phyloP scores from a whole-genome alignment of 1,140 invertebrate genomes.

The Euglossa dilemma region DNA sequence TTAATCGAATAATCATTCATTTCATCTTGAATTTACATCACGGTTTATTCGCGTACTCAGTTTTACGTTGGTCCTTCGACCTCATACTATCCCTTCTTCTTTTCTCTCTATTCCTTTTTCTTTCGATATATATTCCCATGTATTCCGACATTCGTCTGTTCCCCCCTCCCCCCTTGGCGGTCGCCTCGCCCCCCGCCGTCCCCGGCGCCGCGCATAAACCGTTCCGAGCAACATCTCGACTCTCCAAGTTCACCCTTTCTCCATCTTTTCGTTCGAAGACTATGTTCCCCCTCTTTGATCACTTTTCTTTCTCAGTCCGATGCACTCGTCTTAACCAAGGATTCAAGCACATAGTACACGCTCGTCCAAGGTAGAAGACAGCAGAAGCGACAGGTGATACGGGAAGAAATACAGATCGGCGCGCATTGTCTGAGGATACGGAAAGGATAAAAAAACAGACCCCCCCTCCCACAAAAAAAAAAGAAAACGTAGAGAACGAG shows the following conservation, averaged over 20 bases:
- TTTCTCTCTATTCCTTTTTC: background rate
- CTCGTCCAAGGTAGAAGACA: constrained; percentile 61
- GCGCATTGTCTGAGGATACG: constrained; percentile 34
- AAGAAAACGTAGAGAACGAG: background rate
- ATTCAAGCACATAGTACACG: constrained; percentile 60
- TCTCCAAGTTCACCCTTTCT: constrained; percentile 55
- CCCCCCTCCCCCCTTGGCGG: background rate
- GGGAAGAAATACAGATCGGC: constrained; percentile 58
- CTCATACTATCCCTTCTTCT: constrained; percentile 24
- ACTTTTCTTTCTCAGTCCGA: constrained; percentile 55
- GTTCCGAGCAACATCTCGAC: constrained; percentile 49
- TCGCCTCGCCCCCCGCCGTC: no score
- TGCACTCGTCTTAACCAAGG: constrained; percentile 58
- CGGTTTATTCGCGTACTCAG: background rate
- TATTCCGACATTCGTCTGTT: constrained; percentile 26
- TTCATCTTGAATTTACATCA: background rate
- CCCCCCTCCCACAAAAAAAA: no score
- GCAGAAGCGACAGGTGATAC: constrained; percentile 57
- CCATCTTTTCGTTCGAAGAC: constrained; percentile 60
- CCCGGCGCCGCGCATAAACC: constrained; percentile 22
- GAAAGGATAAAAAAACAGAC: background rate
- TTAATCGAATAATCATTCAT: background rate
- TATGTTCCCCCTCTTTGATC: constrained; percentile 16
- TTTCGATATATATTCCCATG: constrained; percentile 14
- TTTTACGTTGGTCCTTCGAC: constrained; percentile 25